Evolutionary conservation across 2,888 invertebrate species (phyloP), one percentile per base, ranked within the genome.

Genomic region (Lepidocyrtoides sp.): DNA sequence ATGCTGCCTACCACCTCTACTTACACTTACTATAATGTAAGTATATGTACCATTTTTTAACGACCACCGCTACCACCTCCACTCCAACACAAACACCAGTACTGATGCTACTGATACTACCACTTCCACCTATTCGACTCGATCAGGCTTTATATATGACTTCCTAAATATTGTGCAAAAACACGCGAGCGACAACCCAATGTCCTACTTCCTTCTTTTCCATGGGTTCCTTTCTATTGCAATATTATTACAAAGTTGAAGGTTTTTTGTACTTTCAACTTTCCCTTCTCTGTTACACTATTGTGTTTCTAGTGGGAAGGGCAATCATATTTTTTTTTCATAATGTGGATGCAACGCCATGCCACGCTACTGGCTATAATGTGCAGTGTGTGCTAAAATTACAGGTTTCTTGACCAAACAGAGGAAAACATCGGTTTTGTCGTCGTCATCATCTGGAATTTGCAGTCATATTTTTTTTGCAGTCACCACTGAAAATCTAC

Each of bases 201-300:
- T 69, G 69, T n/a, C 69, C 69, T 41, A 69, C 32, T 69, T 36
- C 12, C 57, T 60, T 81, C 79, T 44, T 26, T 60, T 23, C 26
- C 57, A n/a, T 75, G 12, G 7, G n/a, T n/a, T n/a, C n/a, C n/a
- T 14, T 12, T 81, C 14, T 23, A 77, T 60, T 83, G 83, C 29
- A 72, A 84, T 26, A 48, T 54, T 54, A 48, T 60, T 83, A 32
- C 36, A 85, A n/a, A 36, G 75, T 72, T 85, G 36, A 72, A 72
- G 57, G 72, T 51, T 72, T 57, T 72, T 36, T 41, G 4, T 29
- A n/a, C 51, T 32, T 10, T 36, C 36, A 36, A 36, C 36, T 36
- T 36, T 41, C 14, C 17, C 69, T 20, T 36, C 69, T 17, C 20
- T 41, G 4, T 69, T 41, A n/a, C 41, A 3, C 7, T 14, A 7